Evolutionary conservation across 2,888 invertebrate species (phyloP).

Genomic region (Archips crataeganus): DNA sequence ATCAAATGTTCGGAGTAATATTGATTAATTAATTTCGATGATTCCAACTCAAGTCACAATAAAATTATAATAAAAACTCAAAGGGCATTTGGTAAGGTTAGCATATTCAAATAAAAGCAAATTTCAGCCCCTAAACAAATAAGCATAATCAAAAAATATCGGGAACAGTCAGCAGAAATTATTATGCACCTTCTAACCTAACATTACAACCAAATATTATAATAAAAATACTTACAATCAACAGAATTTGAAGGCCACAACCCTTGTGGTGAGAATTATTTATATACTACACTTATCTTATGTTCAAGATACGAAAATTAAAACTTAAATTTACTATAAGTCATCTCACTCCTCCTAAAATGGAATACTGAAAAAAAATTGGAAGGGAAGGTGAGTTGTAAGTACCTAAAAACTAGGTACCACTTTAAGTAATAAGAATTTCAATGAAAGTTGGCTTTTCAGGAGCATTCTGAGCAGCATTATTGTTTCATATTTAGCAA

Average conservation of each 20-base stretch:
- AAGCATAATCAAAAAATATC: slow-evolving; percentile 69
- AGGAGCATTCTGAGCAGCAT: too few species aligned
- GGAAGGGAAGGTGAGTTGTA: neutral
- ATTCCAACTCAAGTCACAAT: slow-evolving; percentile 20
- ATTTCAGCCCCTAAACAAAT: slow-evolving; percentile 76
- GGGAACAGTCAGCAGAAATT: slow-evolving; percentile 78
- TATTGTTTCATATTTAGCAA: too few species aligned
- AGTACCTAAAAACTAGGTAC: neutral
- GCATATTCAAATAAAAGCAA: slow-evolving; percentile 71
- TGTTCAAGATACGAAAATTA: slow-evolving; percentile 21
- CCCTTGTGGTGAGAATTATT: slow-evolving; percentile 8
- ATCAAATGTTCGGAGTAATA: slow-evolving; percentile 24
- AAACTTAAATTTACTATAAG: slow-evolving; percentile 11
- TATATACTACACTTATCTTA: slow-evolving; percentile 28
- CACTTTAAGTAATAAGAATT: neutral
- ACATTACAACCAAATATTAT: slow-evolving; percentile 59
- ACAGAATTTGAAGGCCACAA: slow-evolving; percentile 38
- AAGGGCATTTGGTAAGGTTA: slow-evolving; percentile 44
- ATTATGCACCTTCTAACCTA: slow-evolving; percentile 80
- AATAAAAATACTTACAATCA: slow-evolving; percentile 68
- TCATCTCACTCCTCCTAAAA: slow-evolving; percentile 32
- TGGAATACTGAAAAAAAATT: slow-evolving; percentile 36
- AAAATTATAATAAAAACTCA: slow-evolving; percentile 35
- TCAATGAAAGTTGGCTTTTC: too few species aligned
- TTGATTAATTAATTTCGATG: slow-evolving; percentile 33